These are phyloP conservation scores for Anastrepha ludens DNA, from an alignment of 1,140 invertebrate species.

Conservation along the genomic window DNA sequence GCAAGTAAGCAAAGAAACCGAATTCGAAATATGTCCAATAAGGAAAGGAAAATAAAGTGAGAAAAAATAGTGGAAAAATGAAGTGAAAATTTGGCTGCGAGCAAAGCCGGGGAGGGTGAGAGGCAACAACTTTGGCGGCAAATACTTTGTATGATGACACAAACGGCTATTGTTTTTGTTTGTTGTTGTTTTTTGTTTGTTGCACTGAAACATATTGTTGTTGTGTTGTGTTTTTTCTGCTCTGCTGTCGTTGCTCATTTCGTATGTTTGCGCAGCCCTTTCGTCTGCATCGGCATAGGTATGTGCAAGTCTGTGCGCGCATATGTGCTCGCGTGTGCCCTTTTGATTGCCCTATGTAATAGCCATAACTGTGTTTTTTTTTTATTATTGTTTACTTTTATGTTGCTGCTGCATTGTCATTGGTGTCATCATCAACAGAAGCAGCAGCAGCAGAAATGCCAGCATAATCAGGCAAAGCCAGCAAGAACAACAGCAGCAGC, in stretches of 20 bases:
- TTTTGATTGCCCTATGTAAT: conserved; percentile 21
- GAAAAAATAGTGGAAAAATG: conserved; percentile 33
- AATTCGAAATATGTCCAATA: conserved; percentile 31
- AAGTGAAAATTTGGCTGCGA: conserved; percentile 35
- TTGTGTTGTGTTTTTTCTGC: background rate
- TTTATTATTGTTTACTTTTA: background rate
- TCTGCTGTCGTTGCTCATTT: background rate
- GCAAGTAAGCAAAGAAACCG: conserved; percentile 4
- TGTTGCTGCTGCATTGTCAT: conserved; percentile 29
- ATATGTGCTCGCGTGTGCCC: background rate
- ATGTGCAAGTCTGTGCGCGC: background rate
- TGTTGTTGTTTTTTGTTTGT: conserved; percentile 6
- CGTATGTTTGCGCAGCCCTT: conserved; percentile 6
- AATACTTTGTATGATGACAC: conserved; percentile 17
- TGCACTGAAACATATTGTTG: background rate
- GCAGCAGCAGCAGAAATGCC: background rate
- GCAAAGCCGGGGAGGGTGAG: background rate
- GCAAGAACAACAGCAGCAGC: background rate
- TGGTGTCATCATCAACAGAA: conserved; percentile 25
- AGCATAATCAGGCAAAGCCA: conserved; percentile 42
- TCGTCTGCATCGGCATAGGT: background rate
- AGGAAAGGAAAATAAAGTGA: background rate
- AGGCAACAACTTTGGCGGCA: conserved; percentile 22
- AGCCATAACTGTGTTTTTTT: conserved; percentile 15
- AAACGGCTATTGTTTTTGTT: background rate